A percentile compares a stretch with the other conserved stretches of the same genome.
phyloP scores from a whole-genome alignment of 2,797 vertebrate genomes.

The Alosa sapidissima region DNA sequence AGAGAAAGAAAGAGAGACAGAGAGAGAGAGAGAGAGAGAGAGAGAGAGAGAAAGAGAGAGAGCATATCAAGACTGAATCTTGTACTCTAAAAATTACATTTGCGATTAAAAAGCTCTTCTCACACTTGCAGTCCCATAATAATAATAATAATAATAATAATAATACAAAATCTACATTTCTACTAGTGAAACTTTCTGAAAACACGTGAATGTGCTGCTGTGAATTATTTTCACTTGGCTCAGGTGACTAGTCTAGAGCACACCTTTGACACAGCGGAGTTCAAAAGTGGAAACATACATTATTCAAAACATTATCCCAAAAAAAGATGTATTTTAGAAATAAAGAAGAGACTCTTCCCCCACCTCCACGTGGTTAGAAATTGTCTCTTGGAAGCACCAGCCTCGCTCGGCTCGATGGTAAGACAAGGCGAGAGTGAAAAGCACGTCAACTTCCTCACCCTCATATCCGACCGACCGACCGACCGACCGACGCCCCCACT shows the following conservation, averaged over 20 bases:
- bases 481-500: background rate
- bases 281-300: background rate
- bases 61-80: no score
- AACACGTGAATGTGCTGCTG: background rate
- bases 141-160: no score
- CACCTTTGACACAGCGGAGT: background rate
- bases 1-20: no score
- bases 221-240: conserved; percentile 36
- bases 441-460: no score
- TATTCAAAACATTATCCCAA: background rate
- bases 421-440: background rate
- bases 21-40: no score
- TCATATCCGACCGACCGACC: no score
- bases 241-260: background rate
- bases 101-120: no score
- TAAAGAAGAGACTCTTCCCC: background rate
- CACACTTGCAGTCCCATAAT: no score
- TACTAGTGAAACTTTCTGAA: no score
- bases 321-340: background rate
- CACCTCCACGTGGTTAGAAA: background rate
- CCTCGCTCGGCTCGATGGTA: background rate
- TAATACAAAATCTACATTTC: no score
- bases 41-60: no score
- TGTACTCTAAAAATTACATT: no score
- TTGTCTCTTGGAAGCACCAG: background rate